Percentiles rank a stretch among this genome's conserved stretches.
Evolutionary conservation across 2,797 vertebrate species (phyloP).

Genomic region (Tympanoctomys barrerae): DNA sequence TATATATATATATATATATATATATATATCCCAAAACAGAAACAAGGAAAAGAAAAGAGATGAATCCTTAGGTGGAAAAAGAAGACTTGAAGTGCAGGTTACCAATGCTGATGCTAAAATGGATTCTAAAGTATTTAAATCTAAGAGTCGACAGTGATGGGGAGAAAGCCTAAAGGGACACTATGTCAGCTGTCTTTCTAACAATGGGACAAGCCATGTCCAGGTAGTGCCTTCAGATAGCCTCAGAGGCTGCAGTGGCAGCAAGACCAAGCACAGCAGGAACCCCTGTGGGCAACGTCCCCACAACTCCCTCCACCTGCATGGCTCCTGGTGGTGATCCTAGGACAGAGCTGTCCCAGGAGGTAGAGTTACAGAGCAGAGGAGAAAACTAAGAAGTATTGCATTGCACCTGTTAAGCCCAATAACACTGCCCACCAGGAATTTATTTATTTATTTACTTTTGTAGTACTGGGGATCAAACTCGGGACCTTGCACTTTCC

Average conservation of each 20-base stretch:
- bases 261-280: slow-evolving; percentile 62
- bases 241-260: slow-evolving; percentile 78
- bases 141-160: slow-evolving; percentile 81
- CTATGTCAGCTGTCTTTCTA: slow-evolving; percentile 74
- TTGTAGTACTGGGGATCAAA: too few species aligned
- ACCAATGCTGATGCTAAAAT: slow-evolving; percentile 79
- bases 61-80: slow-evolving; percentile 83
- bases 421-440: slow-evolving; percentile 81
- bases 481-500: too few species aligned
- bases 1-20: too few species aligned
- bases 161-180: slow-evolving; percentile 82
- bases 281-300: slow-evolving; percentile 81
- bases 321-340: slow-evolving; percentile 57
- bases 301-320: slow-evolving; percentile 74
- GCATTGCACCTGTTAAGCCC: slow-evolving; percentile 85
- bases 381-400: slow-evolving; percentile 88
- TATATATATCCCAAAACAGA: slow-evolving; percentile 76
- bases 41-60: slow-evolving; percentile 87
- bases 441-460: neutral
- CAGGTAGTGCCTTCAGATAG: slow-evolving; percentile 72
- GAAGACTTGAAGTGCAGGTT: slow-evolving; percentile 85
- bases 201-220: slow-evolving; percentile 66
- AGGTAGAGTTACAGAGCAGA: slow-evolving; percentile 85
- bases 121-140: slow-evolving; percentile 84
- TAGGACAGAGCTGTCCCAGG: slow-evolving; percentile 39